phyloP scores from a whole-genome alignment of 2,888 invertebrate species.

The Eurytoma adleriae region DNA sequence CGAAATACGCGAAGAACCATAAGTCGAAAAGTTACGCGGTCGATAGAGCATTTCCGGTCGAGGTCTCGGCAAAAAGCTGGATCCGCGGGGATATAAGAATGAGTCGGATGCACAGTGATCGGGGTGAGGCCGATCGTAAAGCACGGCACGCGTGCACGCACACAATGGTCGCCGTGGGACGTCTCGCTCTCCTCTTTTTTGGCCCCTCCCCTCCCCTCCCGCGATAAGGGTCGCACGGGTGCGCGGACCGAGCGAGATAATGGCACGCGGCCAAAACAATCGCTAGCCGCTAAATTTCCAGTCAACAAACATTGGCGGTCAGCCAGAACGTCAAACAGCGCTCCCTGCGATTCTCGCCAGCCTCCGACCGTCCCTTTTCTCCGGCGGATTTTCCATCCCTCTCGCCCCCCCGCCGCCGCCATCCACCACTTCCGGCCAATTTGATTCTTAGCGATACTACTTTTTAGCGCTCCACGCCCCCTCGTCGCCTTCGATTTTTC shows the following conservation, averaged over 20 bases:
- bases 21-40: no score
- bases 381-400: background rate
- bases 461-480: slow-evolving; percentile 6
- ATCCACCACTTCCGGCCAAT: slow-evolving; percentile 54
- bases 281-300: slow-evolving; percentile 73
- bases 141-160: background rate
- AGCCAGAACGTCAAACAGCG: slow-evolving; percentile 63
- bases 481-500: slow-evolving; percentile 5
- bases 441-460: slow-evolving; percentile 49
- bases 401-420: slow-evolving; percentile 18
- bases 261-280: slow-evolving; percentile 73
- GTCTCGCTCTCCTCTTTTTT: background rate
- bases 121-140: slow-evolving; percentile 4
- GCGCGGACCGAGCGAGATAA: slow-evolving; percentile 62
- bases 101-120: no score
- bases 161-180: background rate
- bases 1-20: no score
- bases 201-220: slow-evolving; percentile 39
- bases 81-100: no score
- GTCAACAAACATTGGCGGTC: slow-evolving; percentile 73
- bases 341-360: background rate
- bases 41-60: no score
- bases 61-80: no score
- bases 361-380: background rate
- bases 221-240: slow-evolving; percentile 16